Percentiles rank a stretch among this genome's conserved stretches.
phyloP scores from a whole-genome alignment of 2,797 vertebrate genomes.

The Heliangelus exortis region DNA sequence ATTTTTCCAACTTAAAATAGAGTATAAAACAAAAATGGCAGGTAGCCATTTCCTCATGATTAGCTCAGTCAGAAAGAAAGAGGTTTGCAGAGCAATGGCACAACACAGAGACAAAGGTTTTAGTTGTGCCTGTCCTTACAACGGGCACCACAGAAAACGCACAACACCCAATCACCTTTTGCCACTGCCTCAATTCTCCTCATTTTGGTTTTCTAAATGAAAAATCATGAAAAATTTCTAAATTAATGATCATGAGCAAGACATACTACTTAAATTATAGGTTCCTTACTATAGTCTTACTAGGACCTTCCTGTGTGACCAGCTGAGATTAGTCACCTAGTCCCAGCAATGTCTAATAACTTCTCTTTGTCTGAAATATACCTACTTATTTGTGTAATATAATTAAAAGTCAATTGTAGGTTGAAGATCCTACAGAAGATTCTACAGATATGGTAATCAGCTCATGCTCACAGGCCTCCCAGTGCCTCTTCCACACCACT shows the following conservation, averaged over 20 bases:
- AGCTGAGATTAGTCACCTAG: neutral
- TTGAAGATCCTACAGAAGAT: no score
- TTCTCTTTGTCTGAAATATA: neutral
- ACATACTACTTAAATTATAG: neutral
- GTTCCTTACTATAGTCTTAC: neutral
- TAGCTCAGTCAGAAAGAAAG: neutral
- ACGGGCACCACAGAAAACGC: neutral
- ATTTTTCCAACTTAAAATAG: neutral
- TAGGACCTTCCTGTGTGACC: neutral
- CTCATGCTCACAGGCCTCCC: neutral
- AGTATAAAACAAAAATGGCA: neutral
- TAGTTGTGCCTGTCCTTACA: neutral
- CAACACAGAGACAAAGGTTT: neutral
- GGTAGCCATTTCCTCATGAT: neutral
- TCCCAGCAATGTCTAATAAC: neutral
- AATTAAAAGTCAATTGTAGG: neutral
- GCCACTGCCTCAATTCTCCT: rapidly evolving
- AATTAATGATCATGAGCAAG: neutral
- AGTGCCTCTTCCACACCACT: neutral
- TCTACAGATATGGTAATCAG: neutral
- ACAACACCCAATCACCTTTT: neutral
- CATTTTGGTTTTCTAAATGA: neutral
- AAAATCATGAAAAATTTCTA: no score
- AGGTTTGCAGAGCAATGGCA: neutral
- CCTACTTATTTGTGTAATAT: neutral